Evolutionary conservation across 2,113 vertebrate species (phyloP), one percentile per base, ranked within the genome.

Genomic region (Clarias magur): DNA sequence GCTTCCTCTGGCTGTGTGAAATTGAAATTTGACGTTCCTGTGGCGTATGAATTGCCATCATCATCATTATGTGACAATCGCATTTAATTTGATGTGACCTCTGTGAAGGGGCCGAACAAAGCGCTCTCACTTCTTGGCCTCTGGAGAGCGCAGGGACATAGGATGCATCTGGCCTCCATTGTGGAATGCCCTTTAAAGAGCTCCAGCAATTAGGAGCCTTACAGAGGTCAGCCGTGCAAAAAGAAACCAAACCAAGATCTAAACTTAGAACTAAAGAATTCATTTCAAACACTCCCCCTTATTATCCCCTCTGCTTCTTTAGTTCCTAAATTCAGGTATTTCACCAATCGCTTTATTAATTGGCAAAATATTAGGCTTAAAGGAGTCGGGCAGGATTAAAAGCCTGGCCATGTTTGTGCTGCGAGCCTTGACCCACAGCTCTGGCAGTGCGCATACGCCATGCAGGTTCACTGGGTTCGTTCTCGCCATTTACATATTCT

Each of bases 81-180:
- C 62, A 82, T 90, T 87, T 83, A 90, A 82, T 90, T 70, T 83
- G 84, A 86, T 34, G 56, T 88, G 79, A 85, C 92, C 90, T 93
- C 90, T 91, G 81, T 87, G 86, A 84, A 48, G 86, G 81, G 78
- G 86, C 88, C 63, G 82, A 82, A 92, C 90, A 93, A 93, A 91
- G 84, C 75, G 80, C 48, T 63, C 25, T 89, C 72, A 90, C 92
- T 93, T 87, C 92, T 86, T 85, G 76, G 91, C 89, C 91, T 88
- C 72, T 84, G 63, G 72, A 85, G 81, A 79, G n/a, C 56, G 38
- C 72, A 86, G 88, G 91, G 91, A 57, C 84, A 88, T 91, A 89
- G 83, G 91, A 86, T 85, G 90, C 91, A 94, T 93, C 92, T 93
- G 92, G 89, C 92, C 89, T 73, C 90, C 82, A 93, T 92, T 93